Percentiles rank a stretch among this genome's conserved stretches.
Conservation (phyloP, 2,888 invertebrate species). For the Carpatolechia fugitivella region DNA sequence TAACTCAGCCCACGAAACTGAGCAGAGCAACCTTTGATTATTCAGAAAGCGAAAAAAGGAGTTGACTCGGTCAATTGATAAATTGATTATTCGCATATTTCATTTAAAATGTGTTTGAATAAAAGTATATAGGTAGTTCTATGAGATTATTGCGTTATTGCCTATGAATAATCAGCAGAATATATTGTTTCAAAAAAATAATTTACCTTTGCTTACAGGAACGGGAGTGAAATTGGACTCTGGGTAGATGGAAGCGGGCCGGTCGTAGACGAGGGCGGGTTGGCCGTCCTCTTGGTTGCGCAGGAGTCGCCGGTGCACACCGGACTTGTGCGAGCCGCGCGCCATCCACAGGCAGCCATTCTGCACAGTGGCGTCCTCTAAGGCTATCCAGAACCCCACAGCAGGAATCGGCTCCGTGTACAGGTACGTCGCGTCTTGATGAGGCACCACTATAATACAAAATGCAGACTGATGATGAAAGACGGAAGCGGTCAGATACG, state of each 20-base stretch:
- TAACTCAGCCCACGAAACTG: too few species aligned
- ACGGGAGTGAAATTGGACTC: conserved; percentile 86
- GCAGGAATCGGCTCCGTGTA: conserved; percentile 90
- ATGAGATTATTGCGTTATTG: too few species aligned
- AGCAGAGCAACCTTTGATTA: too few species aligned
- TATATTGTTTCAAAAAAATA: too few species aligned
- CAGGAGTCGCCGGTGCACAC: conserved; percentile 84
- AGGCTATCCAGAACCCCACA: conserved; percentile 96
- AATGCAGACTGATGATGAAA: too few species aligned
- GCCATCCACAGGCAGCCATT: conserved; percentile 98
- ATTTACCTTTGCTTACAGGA: conserved; percentile 89
- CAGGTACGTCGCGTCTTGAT: conserved; percentile 94
- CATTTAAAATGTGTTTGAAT: too few species aligned
- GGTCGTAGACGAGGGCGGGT: conserved; percentile 83
- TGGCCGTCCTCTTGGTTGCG: conserved; percentile 83
- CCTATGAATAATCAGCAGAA: too few species aligned
- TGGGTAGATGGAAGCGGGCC: conserved; percentile 84
- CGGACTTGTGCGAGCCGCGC: conserved; percentile 93
- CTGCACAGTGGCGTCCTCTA: conserved; percentile 94
- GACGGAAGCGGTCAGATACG: too few species aligned
- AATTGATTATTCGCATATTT: too few species aligned
- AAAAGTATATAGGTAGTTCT: too few species aligned
- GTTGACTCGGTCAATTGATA: too few species aligned
- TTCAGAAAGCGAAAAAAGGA: too few species aligned
- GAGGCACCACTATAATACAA: conserved; percentile 82